These are phyloP conservation scores for Pherbina coryleti DNA, from an alignment of 2,888 invertebrate genomes.

Conservation along the genomic window DNA sequence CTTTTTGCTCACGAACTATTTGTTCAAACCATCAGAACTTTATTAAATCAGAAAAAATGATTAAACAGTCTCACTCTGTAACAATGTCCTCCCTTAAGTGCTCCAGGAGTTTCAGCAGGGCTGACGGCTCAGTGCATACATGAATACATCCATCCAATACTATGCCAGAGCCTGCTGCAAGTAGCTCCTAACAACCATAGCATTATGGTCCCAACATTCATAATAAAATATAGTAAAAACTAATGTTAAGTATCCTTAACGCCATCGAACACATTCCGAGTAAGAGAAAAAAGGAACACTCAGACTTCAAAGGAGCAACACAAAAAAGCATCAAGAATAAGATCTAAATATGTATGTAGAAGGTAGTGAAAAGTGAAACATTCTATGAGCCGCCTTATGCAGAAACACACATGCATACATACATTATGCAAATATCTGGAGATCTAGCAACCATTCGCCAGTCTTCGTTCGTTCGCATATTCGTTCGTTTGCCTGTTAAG, in stretches of 20 bases:
- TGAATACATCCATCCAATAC: no score
- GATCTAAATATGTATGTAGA: background rate
- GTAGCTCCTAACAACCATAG: no score
- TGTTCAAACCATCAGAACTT: no score
- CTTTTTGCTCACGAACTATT: no score
- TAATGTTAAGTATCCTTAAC: background rate
- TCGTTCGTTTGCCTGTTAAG: background rate
- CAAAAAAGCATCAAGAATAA: background rate
- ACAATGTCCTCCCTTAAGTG: no score
- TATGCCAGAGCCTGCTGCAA: no score
- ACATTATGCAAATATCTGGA: slow-evolving; percentile 21
- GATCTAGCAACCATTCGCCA: background rate
- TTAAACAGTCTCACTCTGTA: no score
- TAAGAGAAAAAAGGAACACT: background rate
- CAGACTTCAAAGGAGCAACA: background rate
- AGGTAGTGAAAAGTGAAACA: slow-evolving; percentile 11
- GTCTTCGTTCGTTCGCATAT: background rate
- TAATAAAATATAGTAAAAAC: background rate
- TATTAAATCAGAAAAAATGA: no score
- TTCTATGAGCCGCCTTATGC: slow-evolving; percentile 9
- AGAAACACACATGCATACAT: no score
- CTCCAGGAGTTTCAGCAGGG: no score
- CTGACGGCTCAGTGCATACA: no score
- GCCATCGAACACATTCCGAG: slow-evolving; percentile 7
- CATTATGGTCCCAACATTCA: no score